Percentiles rank a stretch among this genome's conserved stretches.
Evolutionary conservation across 2,888 invertebrate species (phyloP).

Genomic region (Phyto melanocephala): DNA sequence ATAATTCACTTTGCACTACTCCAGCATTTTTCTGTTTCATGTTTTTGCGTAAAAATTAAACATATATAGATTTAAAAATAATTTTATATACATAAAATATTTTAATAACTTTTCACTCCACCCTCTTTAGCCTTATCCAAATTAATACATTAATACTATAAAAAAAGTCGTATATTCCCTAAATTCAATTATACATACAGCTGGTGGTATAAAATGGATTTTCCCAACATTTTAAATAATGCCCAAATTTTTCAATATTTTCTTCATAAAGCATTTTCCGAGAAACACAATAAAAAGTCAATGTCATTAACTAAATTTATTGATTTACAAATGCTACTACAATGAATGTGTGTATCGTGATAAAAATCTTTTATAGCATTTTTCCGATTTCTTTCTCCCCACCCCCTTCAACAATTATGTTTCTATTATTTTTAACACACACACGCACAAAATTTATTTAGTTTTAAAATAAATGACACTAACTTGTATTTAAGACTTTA

Average conservation of each 20-base stretch:
- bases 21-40: too few relatives aligned
- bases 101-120: too few relatives aligned
- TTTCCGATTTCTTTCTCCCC: neutral
- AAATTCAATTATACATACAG: too few relatives aligned
- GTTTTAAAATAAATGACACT: too few relatives aligned
- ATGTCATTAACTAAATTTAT: constrained; percentile 34
- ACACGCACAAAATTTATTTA: constrained; percentile 37
- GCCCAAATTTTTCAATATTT: neutral
- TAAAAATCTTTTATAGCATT: constrained; percentile 24
- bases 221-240: neutral
- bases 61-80: too few relatives aligned
- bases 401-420: neutral
- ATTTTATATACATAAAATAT: too few relatives aligned
- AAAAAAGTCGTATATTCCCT: too few relatives aligned
- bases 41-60: too few relatives aligned
- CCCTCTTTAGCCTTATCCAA: too few relatives aligned
- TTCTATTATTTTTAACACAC: constrained; percentile 12
- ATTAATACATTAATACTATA: too few relatives aligned
- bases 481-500: too few relatives aligned
- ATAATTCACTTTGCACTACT: too few relatives aligned
- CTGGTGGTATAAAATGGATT: neutral
- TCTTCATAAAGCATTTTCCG: neutral
- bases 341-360: neutral
- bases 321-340: constrained; percentile 16
- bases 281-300: neutral